phyloP scores from a whole-genome alignment of 2,797 vertebrate genomes.

The Sus cebifrons region DNA sequence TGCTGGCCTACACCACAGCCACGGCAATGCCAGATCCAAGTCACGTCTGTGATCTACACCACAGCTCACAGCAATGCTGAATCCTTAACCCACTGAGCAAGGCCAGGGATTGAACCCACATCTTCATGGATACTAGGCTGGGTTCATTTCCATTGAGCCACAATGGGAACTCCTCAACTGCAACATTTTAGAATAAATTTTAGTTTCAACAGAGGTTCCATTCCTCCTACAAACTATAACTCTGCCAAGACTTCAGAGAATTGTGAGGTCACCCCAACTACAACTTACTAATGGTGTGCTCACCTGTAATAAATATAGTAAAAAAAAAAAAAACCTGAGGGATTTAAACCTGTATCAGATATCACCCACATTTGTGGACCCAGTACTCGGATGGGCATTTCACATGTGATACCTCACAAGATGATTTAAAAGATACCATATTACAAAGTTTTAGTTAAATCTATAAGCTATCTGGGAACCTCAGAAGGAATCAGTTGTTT shows the following conservation, averaged over 20 bases:
- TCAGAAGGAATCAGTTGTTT: slow-evolving; percentile 11
- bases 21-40: too few relatives aligned
- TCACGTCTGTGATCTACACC: too few relatives aligned
- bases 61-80: too few relatives aligned
- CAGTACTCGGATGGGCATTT: not conserved
- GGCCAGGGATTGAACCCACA: too few relatives aligned
- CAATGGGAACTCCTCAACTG: not conserved
- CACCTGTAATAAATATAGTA: not conserved
- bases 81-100: too few relatives aligned
- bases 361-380: not conserved
- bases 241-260: slow-evolving; percentile 28
- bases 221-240: slow-evolving; percentile 41
- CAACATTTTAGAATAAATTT: slow-evolving; percentile 49
- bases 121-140: too few relatives aligned
- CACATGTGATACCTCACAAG: not conserved
- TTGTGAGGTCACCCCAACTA: slow-evolving; percentile 3
- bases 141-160: too few relatives aligned
- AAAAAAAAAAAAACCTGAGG: not conserved
- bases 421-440: not conserved
- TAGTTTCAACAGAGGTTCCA: not conserved
- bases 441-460: slow-evolving; percentile 54
- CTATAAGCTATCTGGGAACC: not conserved
- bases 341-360: not conserved
- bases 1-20: too few relatives aligned
- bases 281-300: slow-evolving; percentile 10